Evolutionary conservation across 1,140 invertebrate genomes (phyloP).

Genomic region (Ceratosolen solmsi): DNA sequence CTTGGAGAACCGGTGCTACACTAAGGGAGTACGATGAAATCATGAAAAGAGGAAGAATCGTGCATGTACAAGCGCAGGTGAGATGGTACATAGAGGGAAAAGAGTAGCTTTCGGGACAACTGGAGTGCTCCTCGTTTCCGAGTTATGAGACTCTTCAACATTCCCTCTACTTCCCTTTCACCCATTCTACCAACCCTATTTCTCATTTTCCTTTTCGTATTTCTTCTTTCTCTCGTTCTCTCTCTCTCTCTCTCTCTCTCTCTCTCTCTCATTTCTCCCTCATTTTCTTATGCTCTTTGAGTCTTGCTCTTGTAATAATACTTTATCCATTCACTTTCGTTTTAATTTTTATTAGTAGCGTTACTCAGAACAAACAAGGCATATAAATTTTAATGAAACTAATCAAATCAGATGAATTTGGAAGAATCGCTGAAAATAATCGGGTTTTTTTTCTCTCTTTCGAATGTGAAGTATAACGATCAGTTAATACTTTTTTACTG

Average conservation of each 20-base stretch:
- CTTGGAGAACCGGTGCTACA: slow-evolving; percentile 4
- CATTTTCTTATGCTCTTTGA: neutral
- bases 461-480: neutral
- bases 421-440: neutral
- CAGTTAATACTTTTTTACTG: neutral
- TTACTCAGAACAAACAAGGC: slow-evolving; percentile 7
- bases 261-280: neutral
- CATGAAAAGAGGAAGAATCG: slow-evolving; percentile 1
- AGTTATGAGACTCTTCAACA: slow-evolving; percentile 55
- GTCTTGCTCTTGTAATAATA: neutral
- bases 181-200: neutral
- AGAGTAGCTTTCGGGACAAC: slow-evolving; percentile 43
- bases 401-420: slow-evolving; percentile 1
- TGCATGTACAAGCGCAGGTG: slow-evolving; percentile 19
- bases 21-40: neutral
- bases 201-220: neutral
- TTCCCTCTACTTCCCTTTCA: slow-evolving; percentile 12
- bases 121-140: slow-evolving; percentile 56
- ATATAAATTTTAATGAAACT: slow-evolving; percentile 21
- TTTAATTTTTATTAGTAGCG: neutral
- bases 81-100: slow-evolving; percentile 33
- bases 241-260: neutral
- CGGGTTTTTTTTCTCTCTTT: neutral
- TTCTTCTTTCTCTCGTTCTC: neutral
- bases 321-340: neutral